Evolutionary conservation across 2,888 invertebrate genomes (phyloP).

Genomic region (Drosophila mettleri): DNA sequence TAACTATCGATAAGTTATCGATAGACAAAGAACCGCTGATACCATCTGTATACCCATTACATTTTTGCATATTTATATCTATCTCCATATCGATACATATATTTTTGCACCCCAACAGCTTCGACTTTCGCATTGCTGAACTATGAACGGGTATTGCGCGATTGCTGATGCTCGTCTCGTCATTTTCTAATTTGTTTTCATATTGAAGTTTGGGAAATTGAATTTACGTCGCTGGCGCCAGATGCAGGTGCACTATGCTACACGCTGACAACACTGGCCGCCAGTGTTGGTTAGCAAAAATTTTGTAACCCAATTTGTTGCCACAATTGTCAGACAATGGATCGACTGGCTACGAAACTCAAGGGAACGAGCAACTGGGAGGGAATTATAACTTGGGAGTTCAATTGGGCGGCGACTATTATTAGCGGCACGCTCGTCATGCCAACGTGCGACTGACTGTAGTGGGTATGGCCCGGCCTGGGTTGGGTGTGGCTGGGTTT

Average conservation of each 20-base stretch:
- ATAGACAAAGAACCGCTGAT: too few relatives aligned
- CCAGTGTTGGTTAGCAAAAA: conserved; percentile 7
- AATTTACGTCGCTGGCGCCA: conserved; percentile 9
- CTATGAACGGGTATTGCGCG: neutral
- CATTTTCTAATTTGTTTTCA: neutral
- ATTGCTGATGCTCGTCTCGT: neutral
- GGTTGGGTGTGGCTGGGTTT: conserved; percentile 2
- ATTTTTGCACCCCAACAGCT: too few relatives aligned
- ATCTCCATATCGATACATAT: neutral
- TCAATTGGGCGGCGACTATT: conserved; percentile 51
- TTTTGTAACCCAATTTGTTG: conserved; percentile 40
- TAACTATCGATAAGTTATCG: too few relatives aligned
- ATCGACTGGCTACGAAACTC: conserved; percentile 30
- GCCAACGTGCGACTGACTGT: conserved; percentile 47
- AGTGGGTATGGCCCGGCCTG: neutral
- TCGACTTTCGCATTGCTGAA: too few relatives aligned
- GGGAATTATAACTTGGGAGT: conserved; percentile 10
- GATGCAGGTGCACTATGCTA: conserved; percentile 9
- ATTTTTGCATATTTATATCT: neutral
- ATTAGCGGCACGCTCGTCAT: conserved; percentile 76
- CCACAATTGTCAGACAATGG: conserved; percentile 32
- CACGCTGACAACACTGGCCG: conserved; percentile 12
- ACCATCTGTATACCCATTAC: too few relatives aligned
- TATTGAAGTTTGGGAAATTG: conserved; percentile 16
- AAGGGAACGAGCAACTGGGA: conserved; percentile 1